Conservation (phyloP, 2,888 invertebrate species). For the Trissolcus brochymenae region DNA sequence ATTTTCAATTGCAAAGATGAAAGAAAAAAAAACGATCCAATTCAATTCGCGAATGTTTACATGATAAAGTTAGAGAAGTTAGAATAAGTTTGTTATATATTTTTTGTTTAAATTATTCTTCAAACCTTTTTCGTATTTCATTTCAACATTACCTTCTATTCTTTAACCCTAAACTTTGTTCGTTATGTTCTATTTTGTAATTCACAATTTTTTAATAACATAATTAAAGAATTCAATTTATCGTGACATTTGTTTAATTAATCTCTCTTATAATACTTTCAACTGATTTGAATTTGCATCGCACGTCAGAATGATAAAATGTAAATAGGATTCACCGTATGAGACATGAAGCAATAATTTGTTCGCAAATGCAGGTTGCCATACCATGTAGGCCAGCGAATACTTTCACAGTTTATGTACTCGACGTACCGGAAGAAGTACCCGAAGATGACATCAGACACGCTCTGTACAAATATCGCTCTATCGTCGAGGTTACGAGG, state of each 20-base stretch:
- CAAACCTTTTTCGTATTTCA: too few species aligned
- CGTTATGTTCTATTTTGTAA: too few species aligned
- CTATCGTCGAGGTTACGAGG: slow-evolving; percentile 88
- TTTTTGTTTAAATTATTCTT: too few species aligned
- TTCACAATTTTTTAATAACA: not conserved
- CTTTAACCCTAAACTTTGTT: not conserved
- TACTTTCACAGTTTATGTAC: slow-evolving; percentile 89
- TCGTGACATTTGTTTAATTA: not conserved
- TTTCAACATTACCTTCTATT: too few species aligned
- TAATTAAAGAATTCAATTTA: not conserved
- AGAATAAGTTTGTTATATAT: too few species aligned
- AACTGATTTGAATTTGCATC: not conserved
- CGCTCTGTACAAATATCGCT: slow-evolving; percentile 87
- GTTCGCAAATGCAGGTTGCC: slow-evolving; percentile 79
- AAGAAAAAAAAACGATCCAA: too few species aligned
- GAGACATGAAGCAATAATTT: slow-evolving; percentile 12
- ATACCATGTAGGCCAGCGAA: slow-evolving; percentile 92
- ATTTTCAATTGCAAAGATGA: too few species aligned
- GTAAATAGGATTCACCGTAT: not conserved
- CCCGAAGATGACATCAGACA: slow-evolving; percentile 91
- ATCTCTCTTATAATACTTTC: not conserved
- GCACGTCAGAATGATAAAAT: too few species aligned
- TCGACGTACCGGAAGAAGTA: slow-evolving; percentile 89
- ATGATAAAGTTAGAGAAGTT: too few species aligned
- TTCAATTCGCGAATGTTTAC: too few species aligned